Evolutionary conservation across 1,140 invertebrate species (phyloP), one percentile per base, ranked within the genome.

Genomic region (Nixonia krombeini): DNA sequence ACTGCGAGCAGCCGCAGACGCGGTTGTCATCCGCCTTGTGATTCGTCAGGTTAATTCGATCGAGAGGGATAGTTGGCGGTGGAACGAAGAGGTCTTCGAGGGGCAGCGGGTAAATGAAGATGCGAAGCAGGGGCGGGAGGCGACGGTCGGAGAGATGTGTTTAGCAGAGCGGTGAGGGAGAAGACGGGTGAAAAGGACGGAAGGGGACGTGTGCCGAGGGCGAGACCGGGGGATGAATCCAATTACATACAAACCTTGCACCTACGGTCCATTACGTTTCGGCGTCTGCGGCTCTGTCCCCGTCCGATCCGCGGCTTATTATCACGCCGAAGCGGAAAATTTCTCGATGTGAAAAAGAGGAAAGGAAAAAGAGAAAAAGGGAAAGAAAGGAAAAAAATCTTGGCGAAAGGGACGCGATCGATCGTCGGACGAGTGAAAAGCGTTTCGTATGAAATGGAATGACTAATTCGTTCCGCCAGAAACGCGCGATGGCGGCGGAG

Each of bases 201-300:
- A 50, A 40, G 18, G 38, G 23, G 26, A 10, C 23, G 17, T 10
- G 31, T 61, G 66, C 57, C 59, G 40, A 65, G 62, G 66, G 67
- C 51, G 59, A 49, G 59, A 70, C 46, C 13, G 38, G 72, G 65
- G 71, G 70, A 78, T 79, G 77, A 80, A 81, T 83, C 78, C 78
- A 79, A 81, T 83, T 81, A 81, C 78, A 76, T 59, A 72, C 73
- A 74, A 81, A 77, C 73, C 76, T 77, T 71, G 66, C 77, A 78
- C 74, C 74, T 73, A 75, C 71, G 73, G 69, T 70, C 77, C 73
- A 82, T 82, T 80, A 79, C 70, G 56, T 72, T 65, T 53, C 70
- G 61, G 51, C 56, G 69, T 47, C 62, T 56, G 53, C 41, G 58
- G 50, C 61, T 55, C 53, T 53, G 51, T 65, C 51, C 41, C 16